Base-by-base conservation (phyloP, 2,797 vertebrate genomes). In the Lepus oiostolus region DNA sequence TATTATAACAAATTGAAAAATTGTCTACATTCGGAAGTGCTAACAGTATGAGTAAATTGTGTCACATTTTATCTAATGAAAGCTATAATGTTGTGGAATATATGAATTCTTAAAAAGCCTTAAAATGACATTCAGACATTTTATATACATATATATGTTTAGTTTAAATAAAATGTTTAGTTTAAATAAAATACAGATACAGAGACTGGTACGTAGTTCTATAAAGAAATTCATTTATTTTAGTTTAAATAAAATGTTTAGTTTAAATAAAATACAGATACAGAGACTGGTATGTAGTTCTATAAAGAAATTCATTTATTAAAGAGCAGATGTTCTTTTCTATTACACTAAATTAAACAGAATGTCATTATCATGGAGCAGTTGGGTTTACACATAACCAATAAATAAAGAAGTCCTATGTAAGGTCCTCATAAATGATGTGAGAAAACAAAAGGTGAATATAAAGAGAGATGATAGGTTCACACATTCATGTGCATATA, bases 221-320 rank as follows among this genome's bases (percentile, higher is more conserved):
- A 7, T 58, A 65, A 35, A 35, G 35, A 35, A 35, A 35, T 35
- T 35, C 35, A 35, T 35, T 35, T 35, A 35, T 35, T 42, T 42
- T 42, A 42, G 42, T 42, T 42, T 11, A 38, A 24, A 75, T 90
- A 26, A 8, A n/a, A 17, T 50, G 50, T 58, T 90, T 80, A 47
- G 11, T 81, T 75, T 68, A 38, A 87, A 70, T 94, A 63, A 86
- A 90, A 85, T 76, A 19, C 4, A 79, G 72, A 91, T 65, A 0
- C 7, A 54, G 67, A 42, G 42, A 42, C 42, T 42, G 42, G 42
- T 42, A 42, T 7, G 42, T 42, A 42, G 42, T 42, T 42, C 5
- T 0, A 88, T 0, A 88, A n/a, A 35, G n/a, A 85, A 91, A 76
- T 62, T 19, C 7, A 60, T 52, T 79, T 9, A 68, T 93, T 67